Evolutionary conservation across 2,888 invertebrate genomes (phyloP).

Genomic region (Helleia helle): DNA sequence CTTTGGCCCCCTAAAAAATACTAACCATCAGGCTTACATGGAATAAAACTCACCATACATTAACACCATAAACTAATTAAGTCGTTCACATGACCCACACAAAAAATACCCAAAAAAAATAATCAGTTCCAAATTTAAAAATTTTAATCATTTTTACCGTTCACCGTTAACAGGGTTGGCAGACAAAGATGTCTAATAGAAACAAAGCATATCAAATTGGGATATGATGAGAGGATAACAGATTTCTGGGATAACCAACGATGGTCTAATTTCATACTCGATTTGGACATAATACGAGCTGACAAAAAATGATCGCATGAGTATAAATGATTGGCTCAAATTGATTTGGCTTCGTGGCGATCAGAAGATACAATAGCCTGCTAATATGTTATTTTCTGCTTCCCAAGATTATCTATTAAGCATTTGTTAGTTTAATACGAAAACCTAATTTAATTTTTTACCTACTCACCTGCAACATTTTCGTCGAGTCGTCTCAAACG

Average conservation of each 20-base stretch:
- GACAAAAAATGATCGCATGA: slow-evolving; percentile 61
- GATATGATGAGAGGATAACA: slow-evolving; percentile 40
- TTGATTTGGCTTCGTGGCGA: slow-evolving; percentile 49
- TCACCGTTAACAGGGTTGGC: no score
- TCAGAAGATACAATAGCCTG: no score
- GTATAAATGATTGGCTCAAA: slow-evolving; percentile 59
- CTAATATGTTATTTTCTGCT: no score
- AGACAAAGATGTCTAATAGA: slow-evolving; percentile 65
- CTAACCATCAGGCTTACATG: no score
- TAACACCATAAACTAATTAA: neutral
- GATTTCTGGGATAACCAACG: slow-evolving; percentile 54
- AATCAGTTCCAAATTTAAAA: slow-evolving; percentile 40
- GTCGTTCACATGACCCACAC: slow-evolving; percentile 7
- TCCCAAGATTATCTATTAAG: no score
- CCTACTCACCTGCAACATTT: no score
- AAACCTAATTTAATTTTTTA: no score
- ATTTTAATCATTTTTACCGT: slow-evolving; percentile 42
- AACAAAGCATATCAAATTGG: slow-evolving; percentile 54
- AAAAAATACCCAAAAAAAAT: slow-evolving; percentile 28
- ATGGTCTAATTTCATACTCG: slow-evolving; percentile 61
- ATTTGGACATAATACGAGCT: slow-evolving; percentile 55
- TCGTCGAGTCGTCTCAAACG: no score
- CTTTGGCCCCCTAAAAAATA: no score
- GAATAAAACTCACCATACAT: no score
- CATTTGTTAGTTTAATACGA: no score